These are phyloP conservation scores for Phenacoccus solenopsis DNA, from an alignment of 1,140 invertebrate species.

Conservation along the genomic window DNA sequence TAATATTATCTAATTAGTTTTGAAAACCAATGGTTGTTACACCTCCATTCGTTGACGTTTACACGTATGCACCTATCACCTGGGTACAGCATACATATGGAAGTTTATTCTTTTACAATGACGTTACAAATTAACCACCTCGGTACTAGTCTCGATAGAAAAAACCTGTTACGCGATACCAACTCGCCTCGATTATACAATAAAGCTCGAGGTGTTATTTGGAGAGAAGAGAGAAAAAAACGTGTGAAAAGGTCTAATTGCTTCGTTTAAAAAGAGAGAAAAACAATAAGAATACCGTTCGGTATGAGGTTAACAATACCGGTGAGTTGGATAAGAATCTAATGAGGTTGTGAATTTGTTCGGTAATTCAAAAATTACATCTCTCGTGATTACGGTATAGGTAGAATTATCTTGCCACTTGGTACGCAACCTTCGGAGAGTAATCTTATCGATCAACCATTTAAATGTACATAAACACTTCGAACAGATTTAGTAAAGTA, in stretches of 20 bases:
- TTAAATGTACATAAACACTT: no score
- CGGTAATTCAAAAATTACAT: no score
- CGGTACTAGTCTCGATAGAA: neutral
- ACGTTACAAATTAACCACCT: neutral
- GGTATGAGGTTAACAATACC: no score
- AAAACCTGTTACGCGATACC: neutral
- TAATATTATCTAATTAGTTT: neutral
- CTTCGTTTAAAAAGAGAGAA: neutral
- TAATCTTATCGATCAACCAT: no score
- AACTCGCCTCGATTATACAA: neutral
- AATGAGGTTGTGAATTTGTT: no score
- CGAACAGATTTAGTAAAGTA: no score
- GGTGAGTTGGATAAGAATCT: no score
- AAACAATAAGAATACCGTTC: neutral
- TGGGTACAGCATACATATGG: neutral
- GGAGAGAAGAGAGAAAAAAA: neutral
- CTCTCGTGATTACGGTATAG: no score
- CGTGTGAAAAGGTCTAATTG: conserved; percentile 1
- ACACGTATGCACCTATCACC: neutral
- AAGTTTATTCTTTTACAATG: neutral
- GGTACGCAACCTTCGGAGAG: no score
- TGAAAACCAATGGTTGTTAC: neutral
- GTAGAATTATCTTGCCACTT: no score
- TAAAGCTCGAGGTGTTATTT: neutral
- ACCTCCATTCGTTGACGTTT: neutral